Evolutionary conservation across 2,113 vertebrate species (phyloP), one percentile per base, ranked within the genome.

Genomic region (Helogale parvula): DNA sequence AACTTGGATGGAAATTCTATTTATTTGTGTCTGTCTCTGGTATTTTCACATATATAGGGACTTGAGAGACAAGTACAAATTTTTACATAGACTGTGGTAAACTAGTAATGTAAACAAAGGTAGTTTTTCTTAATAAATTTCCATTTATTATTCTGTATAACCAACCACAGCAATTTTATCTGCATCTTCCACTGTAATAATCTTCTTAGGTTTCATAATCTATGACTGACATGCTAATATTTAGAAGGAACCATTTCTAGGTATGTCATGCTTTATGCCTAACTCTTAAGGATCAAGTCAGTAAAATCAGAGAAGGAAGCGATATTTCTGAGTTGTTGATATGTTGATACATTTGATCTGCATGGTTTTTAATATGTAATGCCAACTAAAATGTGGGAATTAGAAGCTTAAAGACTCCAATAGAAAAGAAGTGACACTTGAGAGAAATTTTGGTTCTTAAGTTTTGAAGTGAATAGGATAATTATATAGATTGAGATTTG

Each of bases 401-500:
- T 19, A 4, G 27, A 79, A 41, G 31, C 17, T 0, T 21, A 45
- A 31, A 23, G 7, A 7, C 0, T 60, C 1, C 21, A 29, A 3
- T 12, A 5, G 15, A 38, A 23, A 13, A 2, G 23, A 41, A 83
- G 23, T 71, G 65, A 6, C 2, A 6, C 25, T 71, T 15, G 19
- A 65, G 65, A 13, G 0, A 79, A 72, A 66, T 1, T 13, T 72
- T 38, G 65, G 2, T 10, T 12, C 17, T n/a, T 38, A 14, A 25
- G 2, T 82, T 89, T 85, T 35, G 41, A 80, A n/a, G 23, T 19
- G 17, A 77, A 21, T 79, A 35, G 27, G 21, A 47, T 54, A 12
- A 66, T 77, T 57, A 71, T 8, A 65, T 7, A 71, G 25, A 41
- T 21, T 29, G 45, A 60, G 25, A n/a, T 31, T 63, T 50, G 33